Percentiles rank a stretch among this genome's conserved stretches.
phyloP scores from a whole-genome alignment of 2,113 vertebrate species.

The Glareola pratincola region DNA sequence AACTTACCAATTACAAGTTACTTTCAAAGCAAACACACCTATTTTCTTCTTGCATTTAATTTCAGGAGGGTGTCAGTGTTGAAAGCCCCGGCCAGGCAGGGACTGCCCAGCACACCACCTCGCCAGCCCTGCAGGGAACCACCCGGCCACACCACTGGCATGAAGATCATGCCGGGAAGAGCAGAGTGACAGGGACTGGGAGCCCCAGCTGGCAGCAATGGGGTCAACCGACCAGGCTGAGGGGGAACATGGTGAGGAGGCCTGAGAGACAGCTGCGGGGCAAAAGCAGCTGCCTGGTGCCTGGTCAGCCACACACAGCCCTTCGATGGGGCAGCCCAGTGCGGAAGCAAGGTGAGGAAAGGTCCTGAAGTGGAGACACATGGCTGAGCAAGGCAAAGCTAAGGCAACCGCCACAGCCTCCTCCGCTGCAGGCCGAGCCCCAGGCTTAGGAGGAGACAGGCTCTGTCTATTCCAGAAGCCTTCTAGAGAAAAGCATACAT shows the following conservation, averaged over 20 bases:
- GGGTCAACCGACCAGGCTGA: rapidly evolving
- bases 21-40: background rate
- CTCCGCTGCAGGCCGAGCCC: background rate
- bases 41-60: background rate
- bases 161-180: rapidly evolving
- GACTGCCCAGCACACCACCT: rapidly evolving
- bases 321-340: background rate
- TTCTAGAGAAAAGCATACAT: background rate
- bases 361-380: background rate
- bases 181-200: background rate
- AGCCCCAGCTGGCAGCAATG: rapidly evolving
- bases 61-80: rapidly evolving
- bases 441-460: background rate
- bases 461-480: background rate
- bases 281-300: rapidly evolving
- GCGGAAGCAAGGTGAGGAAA: background rate
- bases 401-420: background rate
- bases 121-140: background rate
- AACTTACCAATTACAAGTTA: background rate
- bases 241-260: rapidly evolving
- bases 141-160: rapidly evolving
- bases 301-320: rapidly evolving
- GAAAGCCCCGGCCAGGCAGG: rapidly evolving
- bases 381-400: background rate
- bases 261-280: background rate